A percentile compares a stretch with the other conserved stretches of the same genome.
Evolutionary conservation across 2,888 invertebrate genomes (phyloP).

Genomic region (Hypolimnas misippus): DNA sequence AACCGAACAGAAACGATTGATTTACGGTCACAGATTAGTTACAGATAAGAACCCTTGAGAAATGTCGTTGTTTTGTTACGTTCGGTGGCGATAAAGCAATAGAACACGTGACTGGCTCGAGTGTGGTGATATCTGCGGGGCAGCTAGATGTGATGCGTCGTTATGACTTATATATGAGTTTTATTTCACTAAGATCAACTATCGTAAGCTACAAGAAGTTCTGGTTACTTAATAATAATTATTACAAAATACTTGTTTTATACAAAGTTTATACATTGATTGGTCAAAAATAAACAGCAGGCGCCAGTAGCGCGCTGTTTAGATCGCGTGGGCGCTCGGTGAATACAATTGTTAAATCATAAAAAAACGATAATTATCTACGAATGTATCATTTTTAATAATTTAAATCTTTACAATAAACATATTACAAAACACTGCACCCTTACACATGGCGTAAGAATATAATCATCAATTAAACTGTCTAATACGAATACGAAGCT

Average conservation of each 20-base stretch:
- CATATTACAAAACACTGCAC: conserved; percentile 70
- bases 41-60: not conserved
- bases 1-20: not conserved
- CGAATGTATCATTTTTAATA: conserved; percentile 58
- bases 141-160: conserved; percentile 38
- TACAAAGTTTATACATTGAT: conserved; percentile 66
- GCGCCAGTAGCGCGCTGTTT: conserved; percentile 35
- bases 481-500: conserved; percentile 24
- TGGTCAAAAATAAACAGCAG: conserved; percentile 47
- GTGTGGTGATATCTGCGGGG: not conserved
- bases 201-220: conserved; percentile 59
- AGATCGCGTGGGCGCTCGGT: not conserved
- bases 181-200: conserved; percentile 54
- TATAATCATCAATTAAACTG: conserved; percentile 11
- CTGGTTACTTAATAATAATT: conserved; percentile 57
- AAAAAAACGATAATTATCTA: conserved; percentile 44
- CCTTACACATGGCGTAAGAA: conserved; percentile 58
- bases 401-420: conserved; percentile 69
- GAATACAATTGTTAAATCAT: conserved; percentile 15
- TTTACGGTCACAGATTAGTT: not conserved
- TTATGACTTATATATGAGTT: conserved; percentile 57
- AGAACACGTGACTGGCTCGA: not conserved
- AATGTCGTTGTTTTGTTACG: not conserved
- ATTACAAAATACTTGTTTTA: conserved; percentile 65
- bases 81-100: not conserved